Percentiles rank a stretch among this genome's conserved stretches.
phyloP scores from a whole-genome alignment of 2,113 vertebrate species.

The Dipodomys ordii region DNA sequence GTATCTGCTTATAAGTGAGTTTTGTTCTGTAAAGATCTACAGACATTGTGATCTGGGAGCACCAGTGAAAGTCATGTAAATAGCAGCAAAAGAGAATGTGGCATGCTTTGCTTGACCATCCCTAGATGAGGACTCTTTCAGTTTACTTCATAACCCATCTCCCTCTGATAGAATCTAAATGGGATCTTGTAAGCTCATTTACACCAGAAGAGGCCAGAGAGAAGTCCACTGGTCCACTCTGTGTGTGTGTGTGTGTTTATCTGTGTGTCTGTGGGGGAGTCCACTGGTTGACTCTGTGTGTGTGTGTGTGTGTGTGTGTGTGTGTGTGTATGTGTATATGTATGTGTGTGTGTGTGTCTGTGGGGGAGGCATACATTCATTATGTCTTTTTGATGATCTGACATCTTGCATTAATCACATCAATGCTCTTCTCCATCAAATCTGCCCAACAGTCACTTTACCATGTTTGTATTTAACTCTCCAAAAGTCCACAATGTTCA shows the following conservation, averaged over 20 bases:
- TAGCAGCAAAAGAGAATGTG: background rate
- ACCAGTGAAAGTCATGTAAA: background rate
- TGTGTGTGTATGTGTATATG: background rate
- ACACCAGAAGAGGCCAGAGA: background rate
- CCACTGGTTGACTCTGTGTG: too few relatives aligned
- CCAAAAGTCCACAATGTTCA: background rate
- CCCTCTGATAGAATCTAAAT: background rate
- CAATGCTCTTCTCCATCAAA: background rate
- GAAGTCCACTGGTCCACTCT: background rate
- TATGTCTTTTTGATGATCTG: background rate
- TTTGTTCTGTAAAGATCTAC: background rate
- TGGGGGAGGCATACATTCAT: background rate
- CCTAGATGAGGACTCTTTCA: background rate
- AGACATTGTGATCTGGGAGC: too few relatives aligned
- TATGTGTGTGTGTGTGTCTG: too few relatives aligned
- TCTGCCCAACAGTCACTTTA: background rate
- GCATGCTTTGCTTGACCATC: background rate
- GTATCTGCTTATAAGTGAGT: background rate
- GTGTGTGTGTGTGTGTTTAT: fast-evolving
- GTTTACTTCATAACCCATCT: background rate
- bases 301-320: background rate
- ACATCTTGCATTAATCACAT: background rate
- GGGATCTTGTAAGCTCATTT: background rate
- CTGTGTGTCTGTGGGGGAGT: too few relatives aligned
- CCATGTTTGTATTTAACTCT: background rate